Conservation (phyloP, 2,113 vertebrate species). For the Alexandromys fortis region DNA sequence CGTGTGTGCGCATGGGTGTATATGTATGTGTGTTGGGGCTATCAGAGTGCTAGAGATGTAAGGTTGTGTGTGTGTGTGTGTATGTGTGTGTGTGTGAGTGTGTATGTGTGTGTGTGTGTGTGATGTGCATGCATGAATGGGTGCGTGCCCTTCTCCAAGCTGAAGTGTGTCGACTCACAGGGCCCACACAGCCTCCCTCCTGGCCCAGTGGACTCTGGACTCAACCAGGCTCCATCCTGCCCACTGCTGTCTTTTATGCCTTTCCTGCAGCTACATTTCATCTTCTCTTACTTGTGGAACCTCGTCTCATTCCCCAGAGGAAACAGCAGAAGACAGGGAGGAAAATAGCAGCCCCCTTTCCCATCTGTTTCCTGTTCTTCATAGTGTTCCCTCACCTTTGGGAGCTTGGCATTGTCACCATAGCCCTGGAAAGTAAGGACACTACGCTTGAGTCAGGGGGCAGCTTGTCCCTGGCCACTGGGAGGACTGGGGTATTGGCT, state of each 20-base stretch:
- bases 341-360: accelerated
- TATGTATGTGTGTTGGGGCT: not conserved
- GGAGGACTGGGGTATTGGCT: not conserved
- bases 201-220: not conserved
- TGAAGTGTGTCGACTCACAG: not conserved
- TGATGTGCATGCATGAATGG: not conserved
- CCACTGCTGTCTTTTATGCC: not conserved
- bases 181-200: not conserved
- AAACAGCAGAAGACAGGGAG: not conserved
- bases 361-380: not conserved
- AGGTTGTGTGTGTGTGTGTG: not conserved
- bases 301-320: not conserved
- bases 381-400: not conserved
- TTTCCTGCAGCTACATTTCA: not conserved
- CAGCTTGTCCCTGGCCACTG: not conserved
- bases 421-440: not conserved
- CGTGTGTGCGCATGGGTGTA: not conserved
- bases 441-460: not conserved
- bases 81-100: too few species aligned
- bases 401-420: not conserved
- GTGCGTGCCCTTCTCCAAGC: not conserved
- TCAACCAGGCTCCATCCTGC: not conserved
- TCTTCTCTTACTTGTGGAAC: not conserved
- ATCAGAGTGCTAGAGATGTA: not conserved
- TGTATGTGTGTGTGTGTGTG: not conserved